Percentiles rank a stretch among this genome's conserved stretches.
These are phyloP conservation scores for Oryzias celebensis DNA, from an alignment of 2,113 vertebrate species.

Conservation along the genomic window DNA sequence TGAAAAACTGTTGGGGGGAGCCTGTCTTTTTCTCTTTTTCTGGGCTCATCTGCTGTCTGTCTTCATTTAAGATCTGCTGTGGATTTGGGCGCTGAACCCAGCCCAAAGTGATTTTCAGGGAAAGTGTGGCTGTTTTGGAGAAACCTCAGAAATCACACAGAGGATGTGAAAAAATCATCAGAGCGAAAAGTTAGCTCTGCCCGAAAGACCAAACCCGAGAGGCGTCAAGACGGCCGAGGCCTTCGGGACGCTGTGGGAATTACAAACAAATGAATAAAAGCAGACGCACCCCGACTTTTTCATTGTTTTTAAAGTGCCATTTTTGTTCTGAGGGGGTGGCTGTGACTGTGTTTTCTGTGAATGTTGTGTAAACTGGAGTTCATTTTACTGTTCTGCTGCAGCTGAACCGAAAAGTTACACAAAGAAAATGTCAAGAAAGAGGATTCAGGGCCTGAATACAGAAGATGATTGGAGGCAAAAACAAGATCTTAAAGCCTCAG, in stretches of 20 bases:
- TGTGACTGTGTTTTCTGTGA: too few species aligned
- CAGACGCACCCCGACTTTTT: too few species aligned
- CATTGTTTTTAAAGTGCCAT: too few species aligned
- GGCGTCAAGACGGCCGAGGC: not conserved
- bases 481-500: too few species aligned
- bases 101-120: not conserved
- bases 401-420: too few species aligned
- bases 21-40: not conserved
- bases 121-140: not conserved
- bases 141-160: not conserved
- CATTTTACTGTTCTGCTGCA: too few species aligned
- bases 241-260: not conserved
- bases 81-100: not conserved
- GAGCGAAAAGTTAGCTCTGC: not conserved
- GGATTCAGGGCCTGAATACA: too few species aligned
- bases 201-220: too few species aligned
- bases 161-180: not conserved
- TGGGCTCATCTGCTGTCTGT: slow-evolving; percentile 4
- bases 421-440: too few species aligned
- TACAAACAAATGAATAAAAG: not conserved
- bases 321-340: too few species aligned
- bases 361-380: too few species aligned
- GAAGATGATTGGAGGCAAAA: too few species aligned
- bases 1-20: slow-evolving; percentile 17
- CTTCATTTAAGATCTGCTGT: not conserved